A percentile compares a stretch with the other conserved stretches of the same genome.
These are phyloP conservation scores for Celastrina argiolus DNA, from an alignment of 2,888 invertebrate genomes.

Conservation along the genomic window DNA sequence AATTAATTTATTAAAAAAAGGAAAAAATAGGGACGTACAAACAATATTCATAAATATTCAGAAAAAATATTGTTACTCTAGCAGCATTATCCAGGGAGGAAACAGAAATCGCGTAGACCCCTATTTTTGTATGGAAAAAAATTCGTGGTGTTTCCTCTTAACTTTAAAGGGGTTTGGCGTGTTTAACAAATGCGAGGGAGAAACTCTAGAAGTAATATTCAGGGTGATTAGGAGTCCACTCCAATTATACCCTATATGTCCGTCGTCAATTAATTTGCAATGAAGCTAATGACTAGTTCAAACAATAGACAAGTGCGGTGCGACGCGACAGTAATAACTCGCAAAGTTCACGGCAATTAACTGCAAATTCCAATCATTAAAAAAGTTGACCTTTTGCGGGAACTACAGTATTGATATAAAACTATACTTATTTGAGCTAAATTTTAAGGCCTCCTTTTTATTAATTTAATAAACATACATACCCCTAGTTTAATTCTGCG, in stretches of 20 bases:
- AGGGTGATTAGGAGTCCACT: neutral
- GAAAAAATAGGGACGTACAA: no score
- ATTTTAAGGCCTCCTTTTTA: no score
- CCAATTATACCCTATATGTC: neutral
- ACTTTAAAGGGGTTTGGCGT: neutral
- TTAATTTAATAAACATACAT: no score
- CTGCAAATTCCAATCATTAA: neutral
- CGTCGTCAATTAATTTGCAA: neutral
- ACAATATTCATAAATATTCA: no score
- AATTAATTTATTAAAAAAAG: no score
- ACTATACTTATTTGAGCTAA: neutral
- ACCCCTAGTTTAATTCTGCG: no score
- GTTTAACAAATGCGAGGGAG: neutral
- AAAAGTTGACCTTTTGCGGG: neutral
- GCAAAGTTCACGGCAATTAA: constrained; percentile 9
- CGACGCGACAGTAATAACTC: constrained; percentile 3
- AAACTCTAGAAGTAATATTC: neutral
- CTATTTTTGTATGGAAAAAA: no score
- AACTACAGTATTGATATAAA: neutral
- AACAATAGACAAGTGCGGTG: constrained; percentile 9
- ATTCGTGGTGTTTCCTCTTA: no score
- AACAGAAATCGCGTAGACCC: no score
- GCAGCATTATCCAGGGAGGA: no score
- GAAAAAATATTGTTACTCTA: no score
- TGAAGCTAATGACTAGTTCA: constrained; percentile 3